Base-by-base conservation (phyloP, 2,797 vertebrate species). In the Spinus olivaceus region DNA sequence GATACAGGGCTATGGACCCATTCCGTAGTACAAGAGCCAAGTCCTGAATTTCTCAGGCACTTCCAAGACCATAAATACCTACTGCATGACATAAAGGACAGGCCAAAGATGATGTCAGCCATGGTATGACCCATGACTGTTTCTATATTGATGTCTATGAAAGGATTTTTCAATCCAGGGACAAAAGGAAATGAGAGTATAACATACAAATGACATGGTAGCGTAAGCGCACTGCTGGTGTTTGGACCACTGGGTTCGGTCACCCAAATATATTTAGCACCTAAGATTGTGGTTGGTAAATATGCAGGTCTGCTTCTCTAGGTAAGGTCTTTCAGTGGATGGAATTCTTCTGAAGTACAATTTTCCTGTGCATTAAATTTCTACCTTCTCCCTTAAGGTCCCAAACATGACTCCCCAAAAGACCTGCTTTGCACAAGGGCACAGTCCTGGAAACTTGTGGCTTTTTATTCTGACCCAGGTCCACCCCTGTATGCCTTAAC, bases 1-100 rank as follows among this genome's bases (percentile, higher is more conserved):
- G 18, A 11, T 23, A 41, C 3, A 32, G n/a, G 20, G 18, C 35
- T 74, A 14, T 0, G 2, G 42, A 50, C 4, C 2, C 0, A 0
- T 46, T 78, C 39, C 9, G 4, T 23, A 54, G 19, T 13, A 9
- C 10, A 41, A 41, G 41, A 86, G 8, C 24, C 37, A 54, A 8
- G 27, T 77, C 19, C 27, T 15, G 30, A 63, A 28, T 73, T 73
- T 32, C 9, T 8, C 8, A 16, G 41, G 7, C 14, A 23, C 24
- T 47, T 73, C 49, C 67, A 81, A 32, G 32, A 63, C 12, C 23
- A 46, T 23, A 44, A 50, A 54, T 57, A 81, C 10, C 15, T 42
- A 7, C 4, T 37, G 23, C n/a, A 37, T 14, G 13, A 20, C 3
- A 10, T 1, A 35, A n/a, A 17, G 24, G 8, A 46, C 9, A 57